Conservation (phyloP, 2,113 vertebrate genomes). For the Pan troglodytes region NHGRI_mPanTro3-v2.1_pri NC_072404.2:99594501-99595000, state of each 20-base stretch:
- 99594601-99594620: conserved; percentile 6
- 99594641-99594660: not conserved
- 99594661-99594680: not conserved
- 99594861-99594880: conserved; percentile 20
- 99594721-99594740: conserved; percentile 27
- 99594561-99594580: conserved; percentile 60
- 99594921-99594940: not conserved
- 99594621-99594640: conserved; percentile 27
- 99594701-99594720: not conserved
- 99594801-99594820: conserved; percentile 29
- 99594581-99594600: conserved; percentile 6
- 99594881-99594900: not conserved
- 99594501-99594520: conserved; percentile 54
- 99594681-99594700: not conserved
- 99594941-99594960: not conserved
- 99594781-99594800: conserved; percentile 22
- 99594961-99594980: not conserved
- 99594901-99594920: not conserved
- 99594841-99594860: not conserved
- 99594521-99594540: conserved; percentile 50
- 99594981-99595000: not conserved
- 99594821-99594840: conserved; percentile 16
- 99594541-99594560: conserved; percentile 42
- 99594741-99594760: not conserved
- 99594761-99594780: conserved; percentile 47